Base-by-base conservation (phyloP, 2,797 vertebrate genomes). In the Trematomus bernacchii region DNA sequence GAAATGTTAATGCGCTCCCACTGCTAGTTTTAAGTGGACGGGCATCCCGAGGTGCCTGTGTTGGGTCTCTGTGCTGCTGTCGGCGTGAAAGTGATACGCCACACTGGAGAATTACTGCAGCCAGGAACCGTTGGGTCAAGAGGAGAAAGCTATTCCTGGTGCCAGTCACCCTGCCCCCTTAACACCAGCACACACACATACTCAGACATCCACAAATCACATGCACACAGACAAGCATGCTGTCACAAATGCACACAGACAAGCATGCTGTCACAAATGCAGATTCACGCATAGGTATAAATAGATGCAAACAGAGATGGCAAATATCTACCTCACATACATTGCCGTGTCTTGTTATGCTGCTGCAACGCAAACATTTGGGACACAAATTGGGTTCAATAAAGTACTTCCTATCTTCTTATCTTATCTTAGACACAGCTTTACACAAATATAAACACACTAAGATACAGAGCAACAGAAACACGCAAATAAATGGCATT, bases 1-100 rank as follows among this genome's bases (percentile, higher is more conserved):
- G 87, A 92, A 93, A 93, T 91, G 89, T 85, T 93, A 92, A 93
- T 92, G 91, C 15, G 43, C 71, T 87, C 83, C 83, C 76, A 78
- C 80, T 74, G 88, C 87, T 84, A 90, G 87, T 87, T 90, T 90
- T 90, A 90, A 91, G 85, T 87, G 87, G 88, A 84, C 89, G 71
- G 79, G 79, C 82, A 53, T 89, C 89, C 84, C 77, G 60, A 77
- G 88, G 85, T 87, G 86, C 78, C 73, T 51, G 76, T 79, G 85
- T 89, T 91, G 88, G 87, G 84, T 73, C 82, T 73, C 80, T 60
- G 73, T 23, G 10, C 33, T 80, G 85, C 66, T 88, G 80, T 71
- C 50, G 46, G 68, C 10, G 37, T 85, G 79, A 91, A 87, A 86
- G 73, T 84, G 85, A 90, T 75, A 80, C 37, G 1, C 81, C 19